phyloP scores from a whole-genome alignment of 2,797 vertebrate genomes.

The Cyclopterus lumpus region DNA sequence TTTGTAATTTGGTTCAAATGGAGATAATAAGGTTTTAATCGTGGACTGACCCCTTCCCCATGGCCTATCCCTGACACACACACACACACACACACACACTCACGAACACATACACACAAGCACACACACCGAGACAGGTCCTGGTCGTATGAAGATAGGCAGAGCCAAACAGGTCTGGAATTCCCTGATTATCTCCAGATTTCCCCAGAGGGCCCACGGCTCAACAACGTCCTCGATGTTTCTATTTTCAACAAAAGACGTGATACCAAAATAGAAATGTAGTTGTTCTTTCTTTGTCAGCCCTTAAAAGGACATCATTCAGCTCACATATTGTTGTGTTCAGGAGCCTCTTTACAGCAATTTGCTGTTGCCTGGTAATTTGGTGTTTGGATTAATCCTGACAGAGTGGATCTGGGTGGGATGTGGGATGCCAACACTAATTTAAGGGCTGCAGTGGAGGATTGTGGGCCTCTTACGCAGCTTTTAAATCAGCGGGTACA shows the following conservation, averaged over 20 bases:
- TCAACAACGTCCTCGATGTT: conserved; percentile 42
- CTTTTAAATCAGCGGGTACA: not conserved
- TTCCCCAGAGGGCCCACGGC: conserved; percentile 46
- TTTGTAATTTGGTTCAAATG: conserved; percentile 73
- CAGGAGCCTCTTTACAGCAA: not conserved
- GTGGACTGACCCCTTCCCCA: conserved; percentile 41
- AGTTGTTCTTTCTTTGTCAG: conserved; percentile 40
- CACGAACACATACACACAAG: conserved; percentile 34
- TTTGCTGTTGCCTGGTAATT: conserved; percentile 13
- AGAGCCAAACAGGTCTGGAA: too few relatives aligned
- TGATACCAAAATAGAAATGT: conserved; percentile 46
- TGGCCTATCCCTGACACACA: conserved; percentile 18
- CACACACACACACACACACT: not conserved
- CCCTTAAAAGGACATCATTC: conserved; percentile 48
- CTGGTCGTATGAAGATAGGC: too few relatives aligned
- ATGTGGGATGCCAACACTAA: not conserved
- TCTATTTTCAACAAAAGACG: conserved; percentile 51
- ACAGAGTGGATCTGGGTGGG: not conserved
- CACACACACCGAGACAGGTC: conserved; percentile 27
- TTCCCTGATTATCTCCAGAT: too few relatives aligned
- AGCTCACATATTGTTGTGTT: conserved; percentile 12
- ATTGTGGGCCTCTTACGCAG: not conserved
- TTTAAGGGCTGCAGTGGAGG: not conserved
- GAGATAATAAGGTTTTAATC: conserved; percentile 77
- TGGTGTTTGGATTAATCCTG: conserved; percentile 2